Conservation (phyloP, 2,797 vertebrate species). For the Sylvia borin region DNA sequence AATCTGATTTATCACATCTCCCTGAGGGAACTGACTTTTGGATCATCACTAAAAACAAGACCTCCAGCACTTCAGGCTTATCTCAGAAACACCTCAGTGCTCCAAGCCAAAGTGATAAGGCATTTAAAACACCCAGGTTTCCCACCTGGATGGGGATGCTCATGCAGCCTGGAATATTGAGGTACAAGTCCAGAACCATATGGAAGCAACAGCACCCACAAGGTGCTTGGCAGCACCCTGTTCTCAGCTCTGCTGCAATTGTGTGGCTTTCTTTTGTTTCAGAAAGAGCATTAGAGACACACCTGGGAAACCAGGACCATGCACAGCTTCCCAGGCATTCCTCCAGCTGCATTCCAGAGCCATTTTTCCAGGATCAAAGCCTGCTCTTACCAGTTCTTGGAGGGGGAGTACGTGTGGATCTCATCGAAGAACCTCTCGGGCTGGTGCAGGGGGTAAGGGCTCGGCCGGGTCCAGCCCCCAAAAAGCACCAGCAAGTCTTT, state of each 20-base stretch:
- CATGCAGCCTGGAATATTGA: neutral
- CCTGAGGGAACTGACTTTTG: neutral
- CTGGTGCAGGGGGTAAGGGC: conserved; percentile 97
- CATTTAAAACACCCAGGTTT: neutral
- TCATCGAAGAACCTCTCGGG: conserved; percentile 98
- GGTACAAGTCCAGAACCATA: neutral
- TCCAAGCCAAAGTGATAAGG: neutral
- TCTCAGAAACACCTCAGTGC: neutral
- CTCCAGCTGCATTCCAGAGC: neutral
- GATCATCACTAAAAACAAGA: neutral
- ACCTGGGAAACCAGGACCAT: neutral
- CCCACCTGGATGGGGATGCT: neutral
- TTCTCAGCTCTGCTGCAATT: neutral
- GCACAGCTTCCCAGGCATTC: neutral
- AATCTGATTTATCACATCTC: neutral
- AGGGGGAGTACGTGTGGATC: conserved; percentile 98
- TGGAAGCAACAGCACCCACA: neutral
- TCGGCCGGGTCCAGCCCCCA: conserved; percentile 96
- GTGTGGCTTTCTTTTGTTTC: neutral
- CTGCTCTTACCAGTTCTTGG: conserved; percentile 93
- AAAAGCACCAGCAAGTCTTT: conserved; percentile 96
- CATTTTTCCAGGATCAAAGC: neutral
- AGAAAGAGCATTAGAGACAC: neutral
- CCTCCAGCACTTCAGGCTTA: neutral
- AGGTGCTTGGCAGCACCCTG: neutral